Percentiles rank a stretch among this genome's conserved stretches.
Evolutionary conservation across 1,140 invertebrate genomes (phyloP).

Genomic region (Thaumatotibia leucotreta): DNA sequence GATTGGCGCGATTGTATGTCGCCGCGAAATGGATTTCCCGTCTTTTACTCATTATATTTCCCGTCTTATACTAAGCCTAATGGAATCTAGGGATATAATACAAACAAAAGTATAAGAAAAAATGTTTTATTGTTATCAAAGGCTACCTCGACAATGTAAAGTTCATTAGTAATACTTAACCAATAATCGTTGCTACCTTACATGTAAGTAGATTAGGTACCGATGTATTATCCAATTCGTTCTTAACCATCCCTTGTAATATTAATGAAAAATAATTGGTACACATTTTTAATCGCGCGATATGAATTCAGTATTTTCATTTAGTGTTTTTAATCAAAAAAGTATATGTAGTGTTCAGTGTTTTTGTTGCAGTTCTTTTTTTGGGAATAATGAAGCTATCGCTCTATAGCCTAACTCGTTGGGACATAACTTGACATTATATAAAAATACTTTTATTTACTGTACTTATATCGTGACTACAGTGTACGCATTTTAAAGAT

Average conservation of each 20-base stretch:
- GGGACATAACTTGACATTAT: not conserved
- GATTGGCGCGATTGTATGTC: too few species aligned
- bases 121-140: conserved; percentile 48
- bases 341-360: too few species aligned
- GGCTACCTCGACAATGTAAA: conserved; percentile 35
- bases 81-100: conserved; percentile 14
- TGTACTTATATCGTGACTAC: not conserved
- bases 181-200: conserved; percentile 25
- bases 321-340: too few species aligned
- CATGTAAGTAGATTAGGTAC: not conserved
- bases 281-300: too few species aligned
- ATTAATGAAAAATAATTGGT: too few species aligned
- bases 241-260: too few species aligned
- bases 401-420: not conserved
- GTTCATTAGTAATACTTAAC: conserved; percentile 45
- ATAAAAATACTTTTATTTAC: not conserved
- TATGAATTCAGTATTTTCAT: too few species aligned
- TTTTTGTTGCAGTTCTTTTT: too few species aligned
- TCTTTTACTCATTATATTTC: too few species aligned
- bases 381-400: not conserved
- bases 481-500: not conserved
- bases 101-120: conserved; percentile 29
- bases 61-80: too few species aligned
- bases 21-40: too few species aligned
- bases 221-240: not conserved